A percentile compares a stretch with the other conserved stretches of the same genome.
Conservation (phyloP, 1,140 invertebrate genomes). For the Drosophila truncata region DNA sequence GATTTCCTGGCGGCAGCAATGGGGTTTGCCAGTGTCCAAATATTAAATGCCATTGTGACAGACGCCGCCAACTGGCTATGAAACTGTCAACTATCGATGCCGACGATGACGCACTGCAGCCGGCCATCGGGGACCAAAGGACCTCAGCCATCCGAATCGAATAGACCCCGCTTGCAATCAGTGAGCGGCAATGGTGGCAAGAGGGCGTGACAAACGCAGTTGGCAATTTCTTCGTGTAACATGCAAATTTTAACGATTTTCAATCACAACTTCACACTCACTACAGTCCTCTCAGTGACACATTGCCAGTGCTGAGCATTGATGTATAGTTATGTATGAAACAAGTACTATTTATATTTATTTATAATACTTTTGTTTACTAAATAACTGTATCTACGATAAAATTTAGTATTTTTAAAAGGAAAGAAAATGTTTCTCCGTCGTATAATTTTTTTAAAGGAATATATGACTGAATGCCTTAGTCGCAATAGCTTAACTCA, state of each 20-base stretch:
- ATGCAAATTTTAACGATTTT: slow-evolving; percentile 84
- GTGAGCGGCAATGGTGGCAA: slow-evolving; percentile 33
- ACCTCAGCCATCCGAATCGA: slow-evolving; percentile 10
- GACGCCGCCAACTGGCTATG: slow-evolving; percentile 77
- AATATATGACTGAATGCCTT: too few species aligned
- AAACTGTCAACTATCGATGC: slow-evolving; percentile 77
- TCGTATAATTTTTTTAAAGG: not conserved
- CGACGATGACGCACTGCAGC: slow-evolving; percentile 54
- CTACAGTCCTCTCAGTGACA: slow-evolving; percentile 4
- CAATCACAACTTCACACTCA: slow-evolving; percentile 65
- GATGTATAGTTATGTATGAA: not conserved
- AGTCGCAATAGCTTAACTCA: too few species aligned
- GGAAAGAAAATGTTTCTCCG: not conserved
- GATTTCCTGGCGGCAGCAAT: slow-evolving; percentile 43
- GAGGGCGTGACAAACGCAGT: slow-evolving; percentile 55
- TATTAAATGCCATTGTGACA: slow-evolving; percentile 82
- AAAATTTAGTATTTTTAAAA: not conserved
- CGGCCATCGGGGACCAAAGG: slow-evolving; percentile 12
- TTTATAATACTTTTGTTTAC: not conserved
- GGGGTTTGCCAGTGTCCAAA: slow-evolving; percentile 64
- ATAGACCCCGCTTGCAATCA: slow-evolving; percentile 66
- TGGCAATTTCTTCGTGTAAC: slow-evolving; percentile 77
- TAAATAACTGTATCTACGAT: too few species aligned
- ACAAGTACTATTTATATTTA: not conserved
- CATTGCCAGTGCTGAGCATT: slow-evolving; percentile 28